Percentiles rank a stretch among this genome's conserved stretches.
These are phyloP conservation scores for Syngnathus rostellatus DNA, from an alignment of 2,797 vertebrate species.

Conservation along the genomic window DNA sequence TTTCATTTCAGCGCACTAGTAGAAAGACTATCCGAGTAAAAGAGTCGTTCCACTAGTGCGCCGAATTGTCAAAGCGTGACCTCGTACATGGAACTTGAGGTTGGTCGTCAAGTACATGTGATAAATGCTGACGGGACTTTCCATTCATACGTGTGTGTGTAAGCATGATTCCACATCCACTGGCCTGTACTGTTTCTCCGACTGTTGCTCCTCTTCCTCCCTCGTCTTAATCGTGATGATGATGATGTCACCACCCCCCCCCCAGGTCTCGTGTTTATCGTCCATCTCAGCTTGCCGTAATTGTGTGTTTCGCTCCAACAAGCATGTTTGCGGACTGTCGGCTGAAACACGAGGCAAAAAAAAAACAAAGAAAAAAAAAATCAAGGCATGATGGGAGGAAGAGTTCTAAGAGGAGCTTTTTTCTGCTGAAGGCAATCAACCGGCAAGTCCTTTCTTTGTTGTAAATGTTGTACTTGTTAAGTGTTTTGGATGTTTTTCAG, in stretches of 20 bases:
- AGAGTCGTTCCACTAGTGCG: background rate
- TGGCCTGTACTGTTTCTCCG: conserved; percentile 68
- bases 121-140: background rate
- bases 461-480: conserved; percentile 45
- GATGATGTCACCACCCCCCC: conserved; percentile 26
- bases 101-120: background rate
- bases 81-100: background rate
- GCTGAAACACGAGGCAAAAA: conserved; percentile 1
- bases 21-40: background rate
- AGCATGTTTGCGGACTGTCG: conserved; percentile 44
- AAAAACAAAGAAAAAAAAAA: conserved; percentile 10
- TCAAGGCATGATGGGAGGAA: conserved; percentile 21
- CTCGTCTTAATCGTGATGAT: conserved; percentile 5
- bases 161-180: conserved; percentile 50
- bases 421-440: conserved; percentile 44
- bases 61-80: background rate
- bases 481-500: conserved; percentile 56
- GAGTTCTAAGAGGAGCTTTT: background rate
- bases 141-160: conserved; percentile 20
- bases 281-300: conserved; percentile 57
- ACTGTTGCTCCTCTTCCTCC: conserved; percentile 44
- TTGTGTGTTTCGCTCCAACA: conserved; percentile 51
- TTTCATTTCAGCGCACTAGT: background rate
- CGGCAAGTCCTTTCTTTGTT: conserved; percentile 32
- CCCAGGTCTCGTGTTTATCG: conserved; percentile 48